Evolutionary conservation across 2,888 invertebrate species (phyloP).

Genomic region (Ennomos quercinarius): DNA sequence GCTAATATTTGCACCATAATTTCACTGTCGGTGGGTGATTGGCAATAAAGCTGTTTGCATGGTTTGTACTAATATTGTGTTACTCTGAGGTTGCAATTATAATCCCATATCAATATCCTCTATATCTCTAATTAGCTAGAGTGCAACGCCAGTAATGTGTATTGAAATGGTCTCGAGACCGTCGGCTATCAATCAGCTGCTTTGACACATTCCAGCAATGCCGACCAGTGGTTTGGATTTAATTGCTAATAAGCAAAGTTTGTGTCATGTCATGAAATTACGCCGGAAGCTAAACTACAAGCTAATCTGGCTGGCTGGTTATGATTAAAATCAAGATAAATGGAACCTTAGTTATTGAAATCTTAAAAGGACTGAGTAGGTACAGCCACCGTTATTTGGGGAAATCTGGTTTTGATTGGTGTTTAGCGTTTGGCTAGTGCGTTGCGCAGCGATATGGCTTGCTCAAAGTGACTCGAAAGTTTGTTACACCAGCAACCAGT

Average conservation of each 20-base stretch:
- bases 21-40: background rate
- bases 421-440: background rate
- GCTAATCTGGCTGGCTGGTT: too few species aligned
- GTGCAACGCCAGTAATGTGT: conserved; percentile 13
- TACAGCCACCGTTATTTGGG: too few species aligned
- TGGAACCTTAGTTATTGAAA: too few species aligned
- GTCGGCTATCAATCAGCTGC: conserved; percentile 22
- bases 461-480: background rate
- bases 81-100: too few species aligned
- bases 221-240: conserved; percentile 13
- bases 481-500: conserved; percentile 2
- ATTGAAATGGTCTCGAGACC: conserved; percentile 24
- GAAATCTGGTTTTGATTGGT: too few species aligned
- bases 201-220: conserved; percentile 21
- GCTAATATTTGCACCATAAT: too few species aligned
- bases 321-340: too few species aligned
- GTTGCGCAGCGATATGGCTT: background rate
- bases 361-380: too few species aligned
- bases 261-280: background rate
- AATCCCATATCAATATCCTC: background rate
- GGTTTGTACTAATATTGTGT: too few species aligned
- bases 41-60: too few species aligned
- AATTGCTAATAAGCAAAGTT: background rate
- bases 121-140: background rate
- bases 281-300: background rate